Conservation (phyloP, 2,113 vertebrate species). For the Syngnathoides biaculeatus region DNA sequence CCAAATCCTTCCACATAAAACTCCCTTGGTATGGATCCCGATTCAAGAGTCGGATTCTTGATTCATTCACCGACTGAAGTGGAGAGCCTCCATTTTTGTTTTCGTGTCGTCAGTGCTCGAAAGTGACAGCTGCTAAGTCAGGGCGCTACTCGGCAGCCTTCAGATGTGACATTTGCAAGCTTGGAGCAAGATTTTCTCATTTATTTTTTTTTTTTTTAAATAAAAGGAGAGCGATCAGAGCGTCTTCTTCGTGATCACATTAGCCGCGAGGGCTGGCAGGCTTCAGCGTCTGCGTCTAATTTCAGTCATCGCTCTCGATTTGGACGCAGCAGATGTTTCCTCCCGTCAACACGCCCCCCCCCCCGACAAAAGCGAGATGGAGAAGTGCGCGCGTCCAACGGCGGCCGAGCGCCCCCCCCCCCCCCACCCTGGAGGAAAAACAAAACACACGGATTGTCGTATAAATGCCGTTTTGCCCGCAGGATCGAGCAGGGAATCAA, state of each 20-base stretch:
- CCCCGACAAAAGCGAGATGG: slow-evolving; percentile 59
- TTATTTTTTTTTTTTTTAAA: not conserved
- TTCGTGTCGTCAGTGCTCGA: not conserved
- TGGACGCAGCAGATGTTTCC: slow-evolving; percentile 76
- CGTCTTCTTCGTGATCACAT: slow-evolving; percentile 12
- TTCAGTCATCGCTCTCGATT: slow-evolving; percentile 76
- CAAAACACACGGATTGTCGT: no score
- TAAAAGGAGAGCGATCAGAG: not conserved
- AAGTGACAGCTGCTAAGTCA: not conserved
- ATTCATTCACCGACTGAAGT: not conserved
- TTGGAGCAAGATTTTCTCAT: no score
- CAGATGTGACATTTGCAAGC: not conserved
- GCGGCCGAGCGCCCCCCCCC: slow-evolving; percentile 32
- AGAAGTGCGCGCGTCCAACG: not conserved
- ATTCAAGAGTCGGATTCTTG: not conserved
- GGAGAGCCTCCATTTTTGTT: not conserved
- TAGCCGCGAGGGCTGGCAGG: slow-evolving; percentile 42
- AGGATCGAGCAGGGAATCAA: no score
- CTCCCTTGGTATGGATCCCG: not conserved
- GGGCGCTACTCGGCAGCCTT: not conserved
- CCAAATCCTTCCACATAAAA: no score
- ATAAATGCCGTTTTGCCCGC: no score
- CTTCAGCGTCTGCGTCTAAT: slow-evolving; percentile 61
- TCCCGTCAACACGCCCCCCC: slow-evolving; percentile 63
- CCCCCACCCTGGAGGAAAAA: no score